Conservation (phyloP, 2,113 vertebrate genomes). For the Montifringilla adamsi region DNA sequence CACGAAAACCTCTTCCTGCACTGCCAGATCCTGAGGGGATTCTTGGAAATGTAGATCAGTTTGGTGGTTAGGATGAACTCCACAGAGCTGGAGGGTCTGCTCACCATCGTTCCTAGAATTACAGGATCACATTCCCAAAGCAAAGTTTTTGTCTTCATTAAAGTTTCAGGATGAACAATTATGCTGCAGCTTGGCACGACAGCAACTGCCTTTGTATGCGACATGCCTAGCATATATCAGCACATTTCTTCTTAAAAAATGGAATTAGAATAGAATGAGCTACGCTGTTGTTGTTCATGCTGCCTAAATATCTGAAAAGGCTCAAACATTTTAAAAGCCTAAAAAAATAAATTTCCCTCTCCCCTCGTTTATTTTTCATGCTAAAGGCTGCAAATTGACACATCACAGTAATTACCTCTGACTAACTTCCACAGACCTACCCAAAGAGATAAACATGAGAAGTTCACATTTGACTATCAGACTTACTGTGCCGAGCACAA, state of each 20-base stretch:
- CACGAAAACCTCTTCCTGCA: background rate
- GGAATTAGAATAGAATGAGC: background rate
- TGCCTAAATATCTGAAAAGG: constrained; percentile 26
- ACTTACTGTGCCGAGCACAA: constrained; percentile 45
- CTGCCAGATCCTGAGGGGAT: background rate
- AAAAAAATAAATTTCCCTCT: constrained; percentile 33
- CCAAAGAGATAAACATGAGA: constrained; percentile 63
- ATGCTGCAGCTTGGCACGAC: constrained; percentile 12
- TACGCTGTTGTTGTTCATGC: background rate
- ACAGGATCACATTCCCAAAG: background rate
- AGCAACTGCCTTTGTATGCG: background rate
- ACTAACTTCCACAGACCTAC: constrained; percentile 57
- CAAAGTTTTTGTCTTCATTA: constrained; percentile 20
- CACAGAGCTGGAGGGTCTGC: background rate
- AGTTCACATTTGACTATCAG: constrained; percentile 60
- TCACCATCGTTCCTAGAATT: background rate
- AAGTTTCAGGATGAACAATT: constrained; percentile 28
- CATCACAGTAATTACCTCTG: constrained; percentile 67
- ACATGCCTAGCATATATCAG: background rate
- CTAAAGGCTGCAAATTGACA: constrained; percentile 62
- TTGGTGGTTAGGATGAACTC: background rate
- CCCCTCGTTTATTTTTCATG: constrained; percentile 33
- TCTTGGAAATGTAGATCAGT: background rate
- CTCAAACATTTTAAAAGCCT: constrained; percentile 40
- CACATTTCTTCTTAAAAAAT: background rate